Percentiles rank a stretch among this genome's conserved stretches.
Evolutionary conservation across 2,797 vertebrate species (phyloP).

Genomic region (Sebastes iracundus): DNA sequence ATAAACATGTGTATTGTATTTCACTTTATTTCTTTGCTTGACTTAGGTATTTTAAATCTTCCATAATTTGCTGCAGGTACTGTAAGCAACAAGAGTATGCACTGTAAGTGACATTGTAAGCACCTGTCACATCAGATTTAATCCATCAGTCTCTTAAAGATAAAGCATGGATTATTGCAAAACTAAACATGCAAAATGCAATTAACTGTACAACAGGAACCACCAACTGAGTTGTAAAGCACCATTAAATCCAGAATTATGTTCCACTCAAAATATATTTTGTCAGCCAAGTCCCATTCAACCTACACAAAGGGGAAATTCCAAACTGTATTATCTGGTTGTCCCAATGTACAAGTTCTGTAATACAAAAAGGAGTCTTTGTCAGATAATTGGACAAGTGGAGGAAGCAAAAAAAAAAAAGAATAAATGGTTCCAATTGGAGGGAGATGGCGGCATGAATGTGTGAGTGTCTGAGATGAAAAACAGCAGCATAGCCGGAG

Average conservation of each 20-base stretch:
- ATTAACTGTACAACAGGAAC: not conserved
- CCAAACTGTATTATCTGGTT: slow-evolving; percentile 37
- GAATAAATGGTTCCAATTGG: slow-evolving; percentile 51
- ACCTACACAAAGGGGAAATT: slow-evolving; percentile 44
- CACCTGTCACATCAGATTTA: not conserved
- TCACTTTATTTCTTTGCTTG: not conserved
- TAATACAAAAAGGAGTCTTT: slow-evolving; percentile 55
- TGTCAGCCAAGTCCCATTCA: slow-evolving; percentile 18
- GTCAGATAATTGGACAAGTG: slow-evolving; percentile 59
- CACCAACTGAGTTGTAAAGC: not conserved
- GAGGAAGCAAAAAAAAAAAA: slow-evolving; percentile 39
- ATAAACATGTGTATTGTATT: not conserved
- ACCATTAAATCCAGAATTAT: slow-evolving; percentile 14
- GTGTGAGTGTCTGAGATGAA: slow-evolving; percentile 49
- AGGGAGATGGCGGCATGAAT: slow-evolving; percentile 48
- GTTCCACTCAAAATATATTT: slow-evolving; percentile 15
- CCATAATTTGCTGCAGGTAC: not conserved
- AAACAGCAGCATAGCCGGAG: slow-evolving; percentile 62
- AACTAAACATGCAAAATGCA: not conserved
- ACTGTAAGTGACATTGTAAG: not conserved
- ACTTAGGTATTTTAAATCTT: not conserved
- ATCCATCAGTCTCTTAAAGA: not conserved
- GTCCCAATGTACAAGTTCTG: slow-evolving; percentile 24
- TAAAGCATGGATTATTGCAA: not conserved
- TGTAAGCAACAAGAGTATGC: not conserved